These are phyloP conservation scores for Aythya baeri DNA, from an alignment of 2,113 vertebrate species.

Conservation along the genomic window DNA sequence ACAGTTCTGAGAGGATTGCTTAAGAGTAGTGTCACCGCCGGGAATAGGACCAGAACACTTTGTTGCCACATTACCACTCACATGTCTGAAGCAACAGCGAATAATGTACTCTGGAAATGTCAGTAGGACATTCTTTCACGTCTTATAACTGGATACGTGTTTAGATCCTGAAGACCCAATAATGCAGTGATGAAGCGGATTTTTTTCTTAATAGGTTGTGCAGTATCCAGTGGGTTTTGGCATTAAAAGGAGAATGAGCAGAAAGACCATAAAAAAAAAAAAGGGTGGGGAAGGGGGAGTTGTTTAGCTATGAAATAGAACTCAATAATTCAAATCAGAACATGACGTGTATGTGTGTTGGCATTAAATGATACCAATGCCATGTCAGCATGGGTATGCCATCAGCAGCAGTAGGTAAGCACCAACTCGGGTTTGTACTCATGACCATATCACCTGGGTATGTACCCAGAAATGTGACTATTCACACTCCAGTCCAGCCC, in stretches of 20 bases:
- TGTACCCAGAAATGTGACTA: background rate
- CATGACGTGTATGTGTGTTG: background rate
- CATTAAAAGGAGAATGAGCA: background rate
- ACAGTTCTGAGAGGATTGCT: background rate
- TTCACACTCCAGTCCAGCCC: background rate
- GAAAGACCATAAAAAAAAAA: background rate
- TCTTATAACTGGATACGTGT: background rate
- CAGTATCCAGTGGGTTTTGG: background rate
- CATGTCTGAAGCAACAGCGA: background rate
- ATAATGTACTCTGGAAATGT: background rate
- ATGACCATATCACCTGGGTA: background rate
- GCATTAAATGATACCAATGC: background rate
- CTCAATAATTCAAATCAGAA: background rate
- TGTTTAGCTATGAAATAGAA: background rate
- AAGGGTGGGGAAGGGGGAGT: background rate
- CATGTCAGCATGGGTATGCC: background rate
- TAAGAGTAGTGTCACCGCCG: background rate
- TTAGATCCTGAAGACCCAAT: background rate
- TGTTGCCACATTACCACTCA: slow-evolving; percentile 27
- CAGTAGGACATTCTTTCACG: background rate
- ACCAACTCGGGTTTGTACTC: background rate
- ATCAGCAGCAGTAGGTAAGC: background rate
- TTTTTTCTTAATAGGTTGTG: background rate
- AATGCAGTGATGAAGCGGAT: background rate
- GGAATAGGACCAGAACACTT: background rate